These are phyloP conservation scores for Platyura marginata DNA, from an alignment of 1,140 invertebrate species.

Conservation along the genomic window DNA sequence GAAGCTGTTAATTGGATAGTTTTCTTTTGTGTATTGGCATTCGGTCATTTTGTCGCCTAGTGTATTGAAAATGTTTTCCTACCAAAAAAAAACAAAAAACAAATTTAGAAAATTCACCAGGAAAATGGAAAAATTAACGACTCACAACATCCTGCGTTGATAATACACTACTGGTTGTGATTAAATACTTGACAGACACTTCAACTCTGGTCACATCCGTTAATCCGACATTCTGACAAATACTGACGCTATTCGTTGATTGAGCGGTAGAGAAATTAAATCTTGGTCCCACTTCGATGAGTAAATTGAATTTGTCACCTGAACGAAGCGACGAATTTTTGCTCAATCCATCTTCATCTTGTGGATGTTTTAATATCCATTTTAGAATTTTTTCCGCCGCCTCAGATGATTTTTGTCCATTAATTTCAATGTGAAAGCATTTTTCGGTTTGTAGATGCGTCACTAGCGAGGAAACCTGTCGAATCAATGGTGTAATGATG, in stretches of 20 bases:
- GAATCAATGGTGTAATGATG: not conserved
- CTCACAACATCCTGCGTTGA: conserved; percentile 24
- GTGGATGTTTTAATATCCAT: conserved; percentile 50
- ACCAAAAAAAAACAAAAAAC: too few species aligned
- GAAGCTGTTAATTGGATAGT: conserved; percentile 53
- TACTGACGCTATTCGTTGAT: conserved; percentile 88
- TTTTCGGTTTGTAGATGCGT: conserved; percentile 34
- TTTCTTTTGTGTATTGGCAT: conserved; percentile 45
- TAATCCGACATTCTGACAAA: conserved; percentile 68
- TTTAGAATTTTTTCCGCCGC: conserved; percentile 37
- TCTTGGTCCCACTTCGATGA: conserved; percentile 60
- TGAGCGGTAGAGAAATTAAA: conserved; percentile 88
- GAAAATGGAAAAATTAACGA: too few species aligned
- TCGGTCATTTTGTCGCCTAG: conserved; percentile 67
- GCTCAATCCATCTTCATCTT: conserved; percentile 32
- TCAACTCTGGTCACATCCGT: conserved; percentile 59
- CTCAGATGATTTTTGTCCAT: conserved; percentile 26
- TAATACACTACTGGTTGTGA: conserved; percentile 29
- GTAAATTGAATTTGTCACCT: conserved; percentile 12
- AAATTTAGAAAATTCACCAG: too few species aligned
- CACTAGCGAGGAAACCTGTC: too few species aligned
- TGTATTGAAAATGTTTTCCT: conserved; percentile 32
- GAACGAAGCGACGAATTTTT: conserved; percentile 26
- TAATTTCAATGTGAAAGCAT: conserved; percentile 59
- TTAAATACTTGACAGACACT: conserved; percentile 56